These are phyloP conservation scores for Pogonomyrmex californicus DNA, from an alignment of 1,140 invertebrate genomes.

Conservation along the genomic window DNA sequence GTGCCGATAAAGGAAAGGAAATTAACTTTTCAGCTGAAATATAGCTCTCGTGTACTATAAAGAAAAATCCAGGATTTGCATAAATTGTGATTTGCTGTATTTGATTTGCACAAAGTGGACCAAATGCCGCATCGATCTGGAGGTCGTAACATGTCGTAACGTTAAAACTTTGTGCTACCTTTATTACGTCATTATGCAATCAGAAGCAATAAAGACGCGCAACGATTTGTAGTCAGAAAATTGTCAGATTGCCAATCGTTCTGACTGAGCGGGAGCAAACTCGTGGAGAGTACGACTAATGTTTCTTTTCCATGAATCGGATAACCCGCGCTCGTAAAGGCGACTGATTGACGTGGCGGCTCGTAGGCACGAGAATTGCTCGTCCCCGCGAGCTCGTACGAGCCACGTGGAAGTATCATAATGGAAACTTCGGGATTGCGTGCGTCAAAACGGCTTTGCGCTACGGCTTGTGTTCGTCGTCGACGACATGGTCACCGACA, in stretches of 20 bases:
- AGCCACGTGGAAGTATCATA: slow-evolving; percentile 51
- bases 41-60: neutral
- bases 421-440: slow-evolving; percentile 59
- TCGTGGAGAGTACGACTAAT: slow-evolving; percentile 64
- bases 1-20: neutral
- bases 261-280: neutral
- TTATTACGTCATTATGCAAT: slow-evolving; percentile 66
- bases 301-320: slow-evolving; percentile 74
- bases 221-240: slow-evolving; percentile 63
- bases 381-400: slow-evolving; percentile 46
- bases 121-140: slow-evolving; percentile 33
- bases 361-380: slow-evolving; percentile 64
- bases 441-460: slow-evolving; percentile 55
- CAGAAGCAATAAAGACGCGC: slow-evolving; percentile 68
- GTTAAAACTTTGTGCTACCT: slow-evolving; percentile 5
- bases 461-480: slow-evolving; percentile 34
- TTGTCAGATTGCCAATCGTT: slow-evolving; percentile 69
- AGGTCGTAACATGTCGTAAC: neutral
- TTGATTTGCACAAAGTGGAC: neutral
- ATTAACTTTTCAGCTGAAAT: slow-evolving; percentile 16
- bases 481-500: slow-evolving; percentile 38
- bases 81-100: neutral
- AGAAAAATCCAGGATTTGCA: neutral
- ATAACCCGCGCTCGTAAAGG: slow-evolving; percentile 62
- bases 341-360: slow-evolving; percentile 67